Conservation (phyloP, 2,888 invertebrate species). For the Euphydryas editha region DNA sequence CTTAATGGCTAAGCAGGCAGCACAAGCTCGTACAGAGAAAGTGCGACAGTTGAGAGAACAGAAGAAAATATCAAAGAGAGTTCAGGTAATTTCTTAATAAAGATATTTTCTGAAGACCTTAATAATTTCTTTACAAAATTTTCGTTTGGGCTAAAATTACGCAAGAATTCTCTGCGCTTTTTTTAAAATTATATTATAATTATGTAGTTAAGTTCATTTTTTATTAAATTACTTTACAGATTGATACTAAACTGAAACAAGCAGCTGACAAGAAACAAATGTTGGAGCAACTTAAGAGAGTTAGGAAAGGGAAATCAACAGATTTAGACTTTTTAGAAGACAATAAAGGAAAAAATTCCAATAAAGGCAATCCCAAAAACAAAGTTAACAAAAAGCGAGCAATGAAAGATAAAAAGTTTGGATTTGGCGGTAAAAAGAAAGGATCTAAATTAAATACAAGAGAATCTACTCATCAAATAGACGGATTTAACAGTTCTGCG, state of each 20-base stretch:
- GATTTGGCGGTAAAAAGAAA: constrained; percentile 97
- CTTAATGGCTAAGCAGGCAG: constrained; percentile 92
- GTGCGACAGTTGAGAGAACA: constrained; percentile 94
- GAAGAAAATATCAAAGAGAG: constrained; percentile 95
- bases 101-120: neutral
- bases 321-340: constrained; percentile 92
- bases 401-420: constrained; percentile 93
- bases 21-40: constrained; percentile 94
- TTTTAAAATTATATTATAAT: neutral
- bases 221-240: constrained; percentile 72
- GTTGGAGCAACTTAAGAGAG: constrained; percentile 96
- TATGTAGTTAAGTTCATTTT: neutral
- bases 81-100: constrained; percentile 74
- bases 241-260: constrained; percentile 92
- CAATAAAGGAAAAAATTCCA: constrained; percentile 64
- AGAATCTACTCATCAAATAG: constrained; percentile 88
- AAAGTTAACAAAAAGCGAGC: constrained; percentile 80
- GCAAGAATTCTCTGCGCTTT: neutral
- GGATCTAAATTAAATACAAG: constrained; percentile 94
- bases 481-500: constrained; percentile 79
- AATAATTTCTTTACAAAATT: too few relatives aligned
- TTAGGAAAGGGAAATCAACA: constrained; percentile 91
- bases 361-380: constrained; percentile 59
- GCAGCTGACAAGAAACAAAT: constrained; percentile 96
- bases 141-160: neutral